Evolutionary conservation across 2,113 vertebrate genomes (phyloP), one percentile per base, ranked within the genome.

Genomic region (Uria aalge): DNA sequence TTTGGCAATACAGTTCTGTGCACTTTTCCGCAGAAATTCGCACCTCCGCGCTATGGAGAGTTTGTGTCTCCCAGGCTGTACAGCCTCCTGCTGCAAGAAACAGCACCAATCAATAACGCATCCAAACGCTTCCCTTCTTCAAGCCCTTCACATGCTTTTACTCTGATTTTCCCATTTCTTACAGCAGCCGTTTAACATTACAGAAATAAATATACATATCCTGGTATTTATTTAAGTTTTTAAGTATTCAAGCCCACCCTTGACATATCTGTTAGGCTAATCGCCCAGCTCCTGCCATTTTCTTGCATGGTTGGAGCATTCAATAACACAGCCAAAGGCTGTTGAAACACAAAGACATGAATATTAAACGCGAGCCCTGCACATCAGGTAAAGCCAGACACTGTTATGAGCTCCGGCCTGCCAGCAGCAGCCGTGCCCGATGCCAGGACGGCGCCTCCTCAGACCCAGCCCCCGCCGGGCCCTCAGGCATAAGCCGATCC

Each of bases 1-100:
- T 76, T 47, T 5, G 21, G 43, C 45, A 36, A 5, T 1, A 5
- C 2, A 27, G 43, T 0, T 26, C 47, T 2, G 0, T 0, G 9
- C 11, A 3, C 26, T 18, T 29, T 8, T 19, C 60, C 6, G 30
- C 40, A 12, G 9, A 5, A 23, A 30, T 4, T 1, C 15, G 7
- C 14, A 3, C 17, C 38, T 4, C 43, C 0, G 30, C 36, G 9
- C 55, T 16, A 4, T 0, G 0, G 38, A 4, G 20, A 11, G 62
- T 3, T 14, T 48, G 8, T 1, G 1, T 3, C 16, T 26, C 73
- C 40, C 63, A 17, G 45, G 11, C 56, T 1, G 67, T 2, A 2
- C 4, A 45, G 83, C 45, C 11, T 27, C 60, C 45, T 14, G n/a
- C 34, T 5, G 23, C 40, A 4, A 32, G 32, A 5, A 3, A 21